Evolutionary conservation across 1,140 invertebrate genomes (phyloP).

Genomic region (Calycopis cecrops): DNA sequence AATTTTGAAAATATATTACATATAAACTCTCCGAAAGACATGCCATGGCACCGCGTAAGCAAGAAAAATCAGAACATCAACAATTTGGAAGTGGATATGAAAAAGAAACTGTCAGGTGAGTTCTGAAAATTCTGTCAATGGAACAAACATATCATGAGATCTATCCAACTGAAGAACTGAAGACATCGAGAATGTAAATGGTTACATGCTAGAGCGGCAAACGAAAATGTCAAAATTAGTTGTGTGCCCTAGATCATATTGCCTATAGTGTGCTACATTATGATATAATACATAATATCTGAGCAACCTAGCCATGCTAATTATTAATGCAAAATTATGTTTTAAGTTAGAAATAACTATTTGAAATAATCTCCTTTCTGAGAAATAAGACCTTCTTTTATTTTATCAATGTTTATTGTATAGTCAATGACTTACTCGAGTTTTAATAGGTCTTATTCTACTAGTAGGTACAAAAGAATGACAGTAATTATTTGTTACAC

Average conservation of each 20-base stretch:
- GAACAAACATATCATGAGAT: conserved; percentile 14
- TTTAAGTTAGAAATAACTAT: too few species aligned
- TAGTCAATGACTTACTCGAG: too few species aligned
- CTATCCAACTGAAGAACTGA: conserved; percentile 4
- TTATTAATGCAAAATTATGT: too few species aligned
- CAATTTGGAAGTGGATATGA: not conserved
- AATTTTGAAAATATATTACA: conserved; percentile 3
- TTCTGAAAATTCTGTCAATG: conserved; percentile 13
- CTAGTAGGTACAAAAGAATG: too few species aligned
- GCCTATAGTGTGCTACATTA: too few species aligned
- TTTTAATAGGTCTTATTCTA: too few species aligned
- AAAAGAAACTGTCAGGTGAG: not conserved
- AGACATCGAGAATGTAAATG: conserved; percentile 23
- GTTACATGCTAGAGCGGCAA: conserved; percentile 26
- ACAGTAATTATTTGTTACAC: too few species aligned
- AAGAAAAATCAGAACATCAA: conserved; percentile 11
- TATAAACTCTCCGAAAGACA: conserved; percentile 12
- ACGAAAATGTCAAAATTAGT: conserved; percentile 19
- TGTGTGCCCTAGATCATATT: conserved; percentile 1
- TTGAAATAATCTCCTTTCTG: too few species aligned
- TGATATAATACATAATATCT: too few species aligned
- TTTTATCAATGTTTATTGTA: too few species aligned
- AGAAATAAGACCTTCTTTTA: too few species aligned
- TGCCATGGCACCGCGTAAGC: conserved; percentile 11
- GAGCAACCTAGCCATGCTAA: too few species aligned